Base-by-base conservation (phyloP, 2,888 invertebrate species). In the Ethmia dodecea region DNA sequence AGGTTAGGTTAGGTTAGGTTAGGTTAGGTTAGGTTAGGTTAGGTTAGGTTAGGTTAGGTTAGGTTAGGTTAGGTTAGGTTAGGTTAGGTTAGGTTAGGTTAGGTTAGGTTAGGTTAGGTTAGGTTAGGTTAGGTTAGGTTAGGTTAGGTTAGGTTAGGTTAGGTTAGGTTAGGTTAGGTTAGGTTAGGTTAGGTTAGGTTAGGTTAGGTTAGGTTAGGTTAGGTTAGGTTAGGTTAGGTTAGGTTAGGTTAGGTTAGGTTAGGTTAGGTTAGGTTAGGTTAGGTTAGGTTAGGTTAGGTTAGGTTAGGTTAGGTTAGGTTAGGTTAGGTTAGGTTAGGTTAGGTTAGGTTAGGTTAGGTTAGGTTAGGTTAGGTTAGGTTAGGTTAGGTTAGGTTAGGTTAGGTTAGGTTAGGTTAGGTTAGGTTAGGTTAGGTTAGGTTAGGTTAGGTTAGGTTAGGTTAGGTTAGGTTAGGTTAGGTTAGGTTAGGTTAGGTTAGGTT, bases 41-140 rank as follows among this genome's bases (percentile, higher is more conserved):
- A 31, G 31, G 31, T 31, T 26, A 33, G 32, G 32, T 33, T 26
- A 33, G 32, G 32, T 33, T 26, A 33, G 32, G 32, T 33, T 26
- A 33, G 32, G 32, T 33, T 26, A 33, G 32, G 32, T 33, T 26
- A 33, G 32, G 32, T 33, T 26, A 33, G 32, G 32, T 33, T 26
- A 31, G 30, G 30, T 30, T 18, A 30, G 30, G 30, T 30, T 18
- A 30, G 30, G 30, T 30, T 18, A 30, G 30, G 30, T 30, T 18
- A 30, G 30, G 30, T 30, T 18, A 30, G 30, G 30, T 30, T 18
- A 30, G 30, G 30, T 30, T 18, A 30, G 30, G 30, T 30, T 18
- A 30, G 30, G 30, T 30, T 18, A 30, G 30, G 30, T 30, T 18
- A 30, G 30, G 30, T 30, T 18, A 30, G 30, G 30, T 30, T 18